Base-by-base conservation (phyloP, 53 echinoderm and acorn worm genomes). In the Luidia sarsii region DNA sequence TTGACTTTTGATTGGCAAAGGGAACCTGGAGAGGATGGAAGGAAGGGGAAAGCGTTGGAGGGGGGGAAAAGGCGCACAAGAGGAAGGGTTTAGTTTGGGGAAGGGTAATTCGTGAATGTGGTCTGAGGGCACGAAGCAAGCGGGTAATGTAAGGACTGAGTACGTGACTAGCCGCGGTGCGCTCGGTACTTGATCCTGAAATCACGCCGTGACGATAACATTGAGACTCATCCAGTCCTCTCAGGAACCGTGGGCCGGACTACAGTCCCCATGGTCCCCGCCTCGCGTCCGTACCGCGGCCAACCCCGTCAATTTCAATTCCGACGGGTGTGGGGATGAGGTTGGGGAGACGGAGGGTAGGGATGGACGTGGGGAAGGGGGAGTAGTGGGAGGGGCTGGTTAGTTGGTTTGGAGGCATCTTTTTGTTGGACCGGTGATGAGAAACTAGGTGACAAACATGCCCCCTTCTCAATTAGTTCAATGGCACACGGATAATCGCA, bases 221-320 rank as follows among this genome's bases (percentile, higher is more conserved):
- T 77, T 77, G 77, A 46, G 43, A 61, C 60, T 59, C 60, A 33
- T 9, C 43, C 43, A 31, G 60, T 39, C 46, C 39, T 19, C 19
- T 53, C 38, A 39, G n/a, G n/a, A 21, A 20, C 61, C 10, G 2
- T 41, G 39, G 8, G 41, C 56, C 25, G 57, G 41, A 35, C 57
- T n/a, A n/a, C n/a, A n/a, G n/a, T n/a, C n/a, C n/a, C n/a, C 41
- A 11, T 11, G 41, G 41, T 41, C 41, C 25, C 31, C 7, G 5
- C 59, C 7, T 3, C 65, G 8, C 67, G 43, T 39, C 77, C 60
- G n/a, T n/a, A n/a, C n/a, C n/a, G n/a, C n/a, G n/a, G n/a, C n/a
- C n/a, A n/a, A n/a, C n/a, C n/a, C n/a, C n/a, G 77, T 77, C 77
- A 77, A 77, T 77, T 77, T 33, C 77, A 77, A 77, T 77, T 61